Evolutionary conservation across 2,888 invertebrate genomes (phyloP).

Genomic region (Thymelicus acteon): DNA sequence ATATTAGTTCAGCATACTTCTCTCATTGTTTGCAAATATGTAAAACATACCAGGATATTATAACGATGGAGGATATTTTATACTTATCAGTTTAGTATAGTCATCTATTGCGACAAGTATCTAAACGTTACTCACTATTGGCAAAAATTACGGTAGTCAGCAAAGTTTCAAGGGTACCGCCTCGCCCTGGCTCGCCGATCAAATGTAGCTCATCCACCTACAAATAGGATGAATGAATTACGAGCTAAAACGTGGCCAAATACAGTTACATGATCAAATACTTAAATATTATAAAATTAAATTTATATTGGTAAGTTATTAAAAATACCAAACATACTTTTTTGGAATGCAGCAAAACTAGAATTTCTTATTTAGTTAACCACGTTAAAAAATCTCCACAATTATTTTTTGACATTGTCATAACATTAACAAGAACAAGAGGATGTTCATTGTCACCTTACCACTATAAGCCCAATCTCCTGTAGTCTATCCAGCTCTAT

Average conservation of each 20-base stretch:
- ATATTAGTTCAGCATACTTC: too few relatives aligned
- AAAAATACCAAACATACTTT: too few relatives aligned
- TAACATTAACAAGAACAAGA: too few relatives aligned
- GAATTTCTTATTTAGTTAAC: too few relatives aligned
- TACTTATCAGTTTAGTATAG: too few relatives aligned
- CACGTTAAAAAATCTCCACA: too few relatives aligned
- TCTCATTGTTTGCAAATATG: too few relatives aligned
- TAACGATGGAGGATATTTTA: too few relatives aligned
- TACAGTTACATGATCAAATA: neutral
- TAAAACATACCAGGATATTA: neutral
- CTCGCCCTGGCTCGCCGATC: slow-evolving; percentile 94
- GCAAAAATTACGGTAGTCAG: slow-evolving; percentile 91
- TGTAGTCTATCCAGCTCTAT: slow-evolving; percentile 90
- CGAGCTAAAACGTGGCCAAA: neutral
- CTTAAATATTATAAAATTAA: neutral
- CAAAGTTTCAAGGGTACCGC: slow-evolving; percentile 92
- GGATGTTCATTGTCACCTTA: slow-evolving; percentile 45
- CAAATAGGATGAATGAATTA: slow-evolving; percentile 34
- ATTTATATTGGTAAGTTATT: too few relatives aligned
- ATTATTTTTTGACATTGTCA: too few relatives aligned
- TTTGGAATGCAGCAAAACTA: too few relatives aligned
- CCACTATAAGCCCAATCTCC: slow-evolving; percentile 91
- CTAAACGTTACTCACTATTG: slow-evolving; percentile 80
- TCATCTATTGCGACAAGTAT: too few relatives aligned
- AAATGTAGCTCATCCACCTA: slow-evolving; percentile 96